phyloP scores from a whole-genome alignment of 2,888 invertebrate genomes.

The Orthosia gracilis region DNA sequence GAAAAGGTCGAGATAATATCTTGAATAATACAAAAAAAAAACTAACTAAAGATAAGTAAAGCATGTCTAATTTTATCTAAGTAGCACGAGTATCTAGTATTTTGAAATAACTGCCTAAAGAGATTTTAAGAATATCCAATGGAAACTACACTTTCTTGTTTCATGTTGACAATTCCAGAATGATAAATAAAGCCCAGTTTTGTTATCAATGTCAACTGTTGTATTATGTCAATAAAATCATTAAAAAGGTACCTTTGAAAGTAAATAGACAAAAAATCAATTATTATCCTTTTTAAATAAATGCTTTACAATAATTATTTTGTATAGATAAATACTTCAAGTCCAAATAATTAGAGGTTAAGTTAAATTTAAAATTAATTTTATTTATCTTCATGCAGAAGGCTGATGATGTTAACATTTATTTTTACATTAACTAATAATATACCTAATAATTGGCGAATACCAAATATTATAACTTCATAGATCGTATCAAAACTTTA shows the following conservation, averaged over 20 bases:
- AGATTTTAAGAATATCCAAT: background rate
- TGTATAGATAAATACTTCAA: too few species aligned
- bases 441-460: background rate
- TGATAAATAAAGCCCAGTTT: too few species aligned
- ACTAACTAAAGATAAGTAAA: background rate
- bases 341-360: too few species aligned
- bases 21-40: background rate
- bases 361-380: too few species aligned
- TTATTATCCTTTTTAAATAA: too few species aligned
- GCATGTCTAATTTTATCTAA: background rate
- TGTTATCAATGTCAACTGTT: too few species aligned
- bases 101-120: background rate
- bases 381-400: too few species aligned
- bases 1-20: background rate
- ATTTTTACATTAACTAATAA: background rate
- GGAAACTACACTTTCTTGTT: background rate
- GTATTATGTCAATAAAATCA: too few species aligned
- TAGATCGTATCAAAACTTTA: constrained; percentile 3
- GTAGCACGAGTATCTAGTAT: background rate
- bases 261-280: too few species aligned
- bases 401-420: too few species aligned
- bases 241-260: too few species aligned
- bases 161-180: background rate
- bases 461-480: background rate
- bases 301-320: too few species aligned